phyloP scores from a whole-genome alignment of 2,888 invertebrate species.

The Cataglyphis cursor region DNA sequence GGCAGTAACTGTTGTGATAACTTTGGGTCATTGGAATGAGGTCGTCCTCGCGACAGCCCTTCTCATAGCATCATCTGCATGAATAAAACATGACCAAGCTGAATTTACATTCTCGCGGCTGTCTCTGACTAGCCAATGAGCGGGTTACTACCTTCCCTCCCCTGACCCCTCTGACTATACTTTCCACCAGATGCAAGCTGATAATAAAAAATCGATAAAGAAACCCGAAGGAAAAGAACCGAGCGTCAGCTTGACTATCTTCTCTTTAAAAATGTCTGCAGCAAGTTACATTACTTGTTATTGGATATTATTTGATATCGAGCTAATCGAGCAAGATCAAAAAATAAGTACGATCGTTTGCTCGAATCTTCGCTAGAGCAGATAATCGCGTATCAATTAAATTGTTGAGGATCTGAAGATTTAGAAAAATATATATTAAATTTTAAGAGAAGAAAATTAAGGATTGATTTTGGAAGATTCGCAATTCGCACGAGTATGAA shows the following conservation, averaged over 20 bases:
- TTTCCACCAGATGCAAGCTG: slow-evolving; percentile 39
- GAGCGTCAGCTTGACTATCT: not conserved
- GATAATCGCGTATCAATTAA: not conserved
- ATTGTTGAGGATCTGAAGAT: not conserved
- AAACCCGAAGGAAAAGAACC: slow-evolving; percentile 48
- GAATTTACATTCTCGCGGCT: slow-evolving; percentile 66
- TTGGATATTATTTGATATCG: not conserved
- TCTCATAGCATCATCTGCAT: slow-evolving; percentile 59
- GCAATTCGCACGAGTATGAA: not conserved
- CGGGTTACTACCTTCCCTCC: not conserved
- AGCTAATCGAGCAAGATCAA: not conserved
- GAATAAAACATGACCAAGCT: slow-evolving; percentile 73
- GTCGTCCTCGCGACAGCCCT: slow-evolving; percentile 39
- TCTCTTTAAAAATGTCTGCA: not conserved
- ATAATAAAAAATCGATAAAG: slow-evolving; percentile 74
- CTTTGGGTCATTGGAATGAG: slow-evolving; percentile 34
- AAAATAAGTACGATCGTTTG: slow-evolving; percentile 2
- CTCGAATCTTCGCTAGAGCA: not conserved
- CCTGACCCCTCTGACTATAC: not conserved
- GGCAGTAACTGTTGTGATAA: slow-evolving; percentile 6
- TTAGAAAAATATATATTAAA: not conserved
- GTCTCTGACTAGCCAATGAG: slow-evolving; percentile 53
- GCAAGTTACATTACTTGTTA: not conserved
- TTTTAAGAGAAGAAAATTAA: not conserved
- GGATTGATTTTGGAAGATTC: not conserved